Base-by-base conservation (phyloP, 2,113 vertebrate species). In the Microcebus ravelobensis region DNA sequence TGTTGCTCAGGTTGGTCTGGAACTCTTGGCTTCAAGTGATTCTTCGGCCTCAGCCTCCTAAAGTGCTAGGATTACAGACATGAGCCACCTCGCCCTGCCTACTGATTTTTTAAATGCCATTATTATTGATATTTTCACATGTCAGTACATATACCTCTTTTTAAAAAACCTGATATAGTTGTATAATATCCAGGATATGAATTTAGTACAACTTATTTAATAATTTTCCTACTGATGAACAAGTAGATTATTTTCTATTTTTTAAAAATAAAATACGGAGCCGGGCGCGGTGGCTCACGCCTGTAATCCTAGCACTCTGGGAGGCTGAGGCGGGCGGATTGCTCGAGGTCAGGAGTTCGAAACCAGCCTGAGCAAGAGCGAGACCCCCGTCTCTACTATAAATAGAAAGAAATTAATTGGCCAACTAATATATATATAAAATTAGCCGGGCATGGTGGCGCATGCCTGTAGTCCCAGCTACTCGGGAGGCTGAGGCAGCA, bases 171-270 rank as follows among this genome's bases (percentile, higher is more conserved):
- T 83, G 59, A 89, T 87, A 20, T 39, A 34, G 15, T 27, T 73
- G 0, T 81, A 55, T 45, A 36, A 42, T 71, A 59, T 57, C n/a
- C n/a, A 88, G 39, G 12, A 36, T 55, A 20, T 73, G 39, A 27
- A 42, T 93, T 9, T 73, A 82, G 36, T 73, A 67, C 18, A 92
- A 82, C 5, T 85, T 79, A 84, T 59, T 76, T 91, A 93, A 52
- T 91, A 92, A 77, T 29, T 88, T 95, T 90, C 29, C 17, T 77
- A 23, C 50, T 96, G 61, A 50, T 88, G 21, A 74, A 42, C 68
- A 79, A 71, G 42, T 55, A 92, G 34, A 80, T 91, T 76, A 3
- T 83, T 92, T 89, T n/a, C 14, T 90, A 13, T 86, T 91, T 84
- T 86, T 27, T 27, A 61, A 59, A 48, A 48, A 48, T 48, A 48